Conservation (phyloP, 30 jellyfish, hydroid and myxozoan genomes). For the Hydractinia symbiolongicarpus region DNA sequence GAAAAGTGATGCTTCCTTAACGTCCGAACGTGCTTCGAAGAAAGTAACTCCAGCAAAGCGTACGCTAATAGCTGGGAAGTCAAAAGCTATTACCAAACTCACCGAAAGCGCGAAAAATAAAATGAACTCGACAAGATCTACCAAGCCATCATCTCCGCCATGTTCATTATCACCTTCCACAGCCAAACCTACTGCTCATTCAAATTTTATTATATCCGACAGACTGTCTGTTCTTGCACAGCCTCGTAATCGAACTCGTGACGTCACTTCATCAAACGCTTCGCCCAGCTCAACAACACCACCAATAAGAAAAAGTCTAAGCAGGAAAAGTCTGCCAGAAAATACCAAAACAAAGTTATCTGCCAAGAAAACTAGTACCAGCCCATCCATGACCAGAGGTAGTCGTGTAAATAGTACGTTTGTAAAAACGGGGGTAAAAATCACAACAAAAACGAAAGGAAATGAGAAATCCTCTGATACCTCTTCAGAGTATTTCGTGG, state of each 20-base stretch:
- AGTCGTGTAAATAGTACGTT: conserved; percentile 28
- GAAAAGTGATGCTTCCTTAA: too few relatives aligned
- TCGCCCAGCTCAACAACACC: background rate
- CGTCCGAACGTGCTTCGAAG: too few relatives aligned
- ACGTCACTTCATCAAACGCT: background rate
- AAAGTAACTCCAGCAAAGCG: too few relatives aligned
- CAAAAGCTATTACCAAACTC: background rate
- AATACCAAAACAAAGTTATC: background rate
- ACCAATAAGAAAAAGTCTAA: background rate
- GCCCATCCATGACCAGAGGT: conserved; percentile 6
- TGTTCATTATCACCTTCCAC: background rate
- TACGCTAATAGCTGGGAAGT: background rate
- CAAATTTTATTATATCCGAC: conserved; percentile 17
- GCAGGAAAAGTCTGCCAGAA: background rate
- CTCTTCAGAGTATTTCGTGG: conserved; percentile 6
- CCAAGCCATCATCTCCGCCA: background rate
- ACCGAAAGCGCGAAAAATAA: conserved; percentile 6
- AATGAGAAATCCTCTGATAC: background rate
- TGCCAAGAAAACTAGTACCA: background rate
- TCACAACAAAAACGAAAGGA: conserved; percentile 8
- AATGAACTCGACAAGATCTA: background rate
- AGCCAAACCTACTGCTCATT: conserved; percentile 7
- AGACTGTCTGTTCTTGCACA: conserved; percentile 34
- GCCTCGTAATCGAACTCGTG: conserved; percentile 28
- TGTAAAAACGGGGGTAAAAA: conserved; percentile 7